phyloP scores from a whole-genome alignment of 1,140 invertebrate genomes.

The Euura saliciscinereae region DNA sequence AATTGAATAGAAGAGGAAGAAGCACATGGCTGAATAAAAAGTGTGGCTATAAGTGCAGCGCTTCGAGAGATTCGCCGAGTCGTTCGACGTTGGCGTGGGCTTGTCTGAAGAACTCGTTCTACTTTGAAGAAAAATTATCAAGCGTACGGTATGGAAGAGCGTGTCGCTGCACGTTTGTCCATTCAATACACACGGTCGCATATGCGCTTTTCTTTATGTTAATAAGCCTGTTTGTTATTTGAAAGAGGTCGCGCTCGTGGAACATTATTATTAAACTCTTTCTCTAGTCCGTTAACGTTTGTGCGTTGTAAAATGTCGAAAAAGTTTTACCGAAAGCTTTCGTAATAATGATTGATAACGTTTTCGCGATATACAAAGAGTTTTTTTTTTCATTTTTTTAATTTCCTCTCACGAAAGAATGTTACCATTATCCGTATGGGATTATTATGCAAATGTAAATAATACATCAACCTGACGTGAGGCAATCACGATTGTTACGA shows the following conservation, averaged over 20 bases:
- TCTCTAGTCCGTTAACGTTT: neutral
- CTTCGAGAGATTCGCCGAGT: neutral
- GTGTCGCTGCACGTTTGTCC: neutral
- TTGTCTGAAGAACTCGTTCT: neutral
- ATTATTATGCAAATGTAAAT: constrained; percentile 8
- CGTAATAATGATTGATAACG: too few species aligned
- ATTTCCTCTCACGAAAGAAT: neutral
- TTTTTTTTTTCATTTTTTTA: too few species aligned
- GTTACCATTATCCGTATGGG: neutral
- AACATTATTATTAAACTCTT: neutral
- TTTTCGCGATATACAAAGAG: too few species aligned
- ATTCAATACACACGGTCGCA: neutral
- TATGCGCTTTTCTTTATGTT: constrained; percentile 3
- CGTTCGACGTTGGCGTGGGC: neutral
- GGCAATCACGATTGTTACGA: constrained; percentile 4
- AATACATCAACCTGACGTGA: neutral
- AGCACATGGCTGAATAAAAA: neutral
- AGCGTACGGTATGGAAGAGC: neutral
- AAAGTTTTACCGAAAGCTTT: too few species aligned
- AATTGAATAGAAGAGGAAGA: neutral
- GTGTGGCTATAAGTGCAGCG: neutral
- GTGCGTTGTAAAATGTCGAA: too few species aligned
- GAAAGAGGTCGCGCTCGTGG: neutral
- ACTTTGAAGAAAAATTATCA: neutral
- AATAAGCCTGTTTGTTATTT: neutral